These are phyloP conservation scores for Sitta carolinensis DNA, from an alignment of 2,797 vertebrate genomes.

Conservation along the genomic window DNA sequence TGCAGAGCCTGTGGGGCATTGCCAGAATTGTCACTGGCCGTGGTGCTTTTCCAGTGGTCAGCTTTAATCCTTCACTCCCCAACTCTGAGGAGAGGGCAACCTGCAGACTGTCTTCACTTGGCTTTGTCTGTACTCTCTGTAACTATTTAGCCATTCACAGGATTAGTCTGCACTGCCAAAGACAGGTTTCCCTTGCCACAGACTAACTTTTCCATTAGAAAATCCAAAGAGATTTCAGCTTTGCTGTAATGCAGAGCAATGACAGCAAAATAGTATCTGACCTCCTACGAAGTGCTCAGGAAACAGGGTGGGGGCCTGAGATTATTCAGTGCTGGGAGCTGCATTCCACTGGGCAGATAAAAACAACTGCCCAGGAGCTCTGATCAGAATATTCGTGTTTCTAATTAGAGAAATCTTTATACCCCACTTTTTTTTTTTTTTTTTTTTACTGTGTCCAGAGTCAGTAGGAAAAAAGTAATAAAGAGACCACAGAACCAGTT, in stretches of 20 bases:
- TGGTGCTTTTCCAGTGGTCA: not conserved
- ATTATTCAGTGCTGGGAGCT: conserved; percentile 27
- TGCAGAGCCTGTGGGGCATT: not conserved
- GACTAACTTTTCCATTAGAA: conserved; percentile 23
- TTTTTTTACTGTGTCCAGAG: not conserved
- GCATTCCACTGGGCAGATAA: conserved; percentile 24
- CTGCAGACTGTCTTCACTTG: not conserved
- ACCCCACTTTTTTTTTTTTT: not conserved
- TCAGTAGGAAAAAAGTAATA: not conserved
- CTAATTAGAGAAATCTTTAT: conserved; percentile 27
- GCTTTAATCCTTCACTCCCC: not conserved
- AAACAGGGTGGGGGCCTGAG: conserved; percentile 15
- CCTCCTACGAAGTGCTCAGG: conserved; percentile 38
- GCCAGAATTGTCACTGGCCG: not conserved
- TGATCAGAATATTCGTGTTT: conserved; percentile 36
- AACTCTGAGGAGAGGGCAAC: not conserved
- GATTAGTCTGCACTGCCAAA: not conserved
- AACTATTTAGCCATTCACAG: not conserved
- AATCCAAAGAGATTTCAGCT: conserved; percentile 33
- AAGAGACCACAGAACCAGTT: not conserved
- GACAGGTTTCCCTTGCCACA: not conserved
- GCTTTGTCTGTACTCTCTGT: not conserved
- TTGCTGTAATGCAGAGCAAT: conserved; percentile 23
- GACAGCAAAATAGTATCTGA: conserved; percentile 44
- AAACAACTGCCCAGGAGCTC: conserved; percentile 12